These are phyloP conservation scores for Galeopterus variegatus DNA, from an alignment of 2,113 vertebrate species.

Conservation along the genomic window DNA sequence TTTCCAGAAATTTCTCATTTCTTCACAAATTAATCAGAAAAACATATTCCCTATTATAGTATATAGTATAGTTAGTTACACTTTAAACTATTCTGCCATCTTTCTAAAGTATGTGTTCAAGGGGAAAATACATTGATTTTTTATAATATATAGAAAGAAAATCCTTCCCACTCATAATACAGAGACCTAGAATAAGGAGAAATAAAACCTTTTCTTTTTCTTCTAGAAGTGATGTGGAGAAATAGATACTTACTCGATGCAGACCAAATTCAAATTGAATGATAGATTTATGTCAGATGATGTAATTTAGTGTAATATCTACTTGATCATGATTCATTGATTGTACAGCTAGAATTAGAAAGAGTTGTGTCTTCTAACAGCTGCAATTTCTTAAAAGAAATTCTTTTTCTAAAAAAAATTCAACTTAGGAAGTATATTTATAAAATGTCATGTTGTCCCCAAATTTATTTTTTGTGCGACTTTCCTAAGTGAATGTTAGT, in stretches of 20 bases:
- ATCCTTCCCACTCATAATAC: background rate
- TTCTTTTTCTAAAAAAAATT: background rate
- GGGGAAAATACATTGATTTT: background rate
- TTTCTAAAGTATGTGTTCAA: constrained; percentile 2
- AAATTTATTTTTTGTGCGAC: constrained; percentile 9
- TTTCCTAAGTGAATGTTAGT: background rate
- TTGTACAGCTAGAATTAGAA: background rate
- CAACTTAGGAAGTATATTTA: background rate
- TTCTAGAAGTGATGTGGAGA: background rate
- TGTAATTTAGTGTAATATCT: background rate
- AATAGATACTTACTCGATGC: background rate
- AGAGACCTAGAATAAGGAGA: constrained; percentile 34
- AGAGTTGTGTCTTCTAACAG: background rate
- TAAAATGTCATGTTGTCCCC: background rate
- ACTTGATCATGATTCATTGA: background rate
- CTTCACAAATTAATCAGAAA: background rate
- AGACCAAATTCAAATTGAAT: background rate
- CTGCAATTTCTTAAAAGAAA: background rate
- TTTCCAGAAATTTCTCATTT: background rate
- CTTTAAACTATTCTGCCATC: background rate
- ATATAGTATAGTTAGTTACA: background rate
- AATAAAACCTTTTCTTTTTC: background rate
- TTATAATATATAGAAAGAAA: constrained; percentile 28
- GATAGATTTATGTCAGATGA: background rate
- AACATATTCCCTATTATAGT: background rate